A percentile compares a stretch with the other conserved stretches of the same genome.
Conservation (phyloP, 2,888 invertebrate species). For the Meteorus cinctellus region DNA sequence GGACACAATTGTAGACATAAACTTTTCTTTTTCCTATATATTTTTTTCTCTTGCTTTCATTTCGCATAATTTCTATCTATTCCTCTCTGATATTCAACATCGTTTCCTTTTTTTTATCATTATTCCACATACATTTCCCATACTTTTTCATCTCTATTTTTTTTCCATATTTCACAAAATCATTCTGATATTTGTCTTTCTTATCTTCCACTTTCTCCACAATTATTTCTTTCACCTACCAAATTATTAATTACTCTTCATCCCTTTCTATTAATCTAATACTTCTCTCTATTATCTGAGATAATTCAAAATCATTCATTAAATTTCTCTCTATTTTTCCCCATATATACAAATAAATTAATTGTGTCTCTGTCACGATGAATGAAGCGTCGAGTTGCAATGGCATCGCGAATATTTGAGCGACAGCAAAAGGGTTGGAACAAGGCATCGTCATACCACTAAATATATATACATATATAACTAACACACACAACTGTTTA, state of each 20-base stretch:
- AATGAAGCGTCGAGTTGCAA: constrained; percentile 15
- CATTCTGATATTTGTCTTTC: not conserved
- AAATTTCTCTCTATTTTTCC: no score
- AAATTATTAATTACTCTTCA: no score
- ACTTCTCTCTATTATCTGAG: no score
- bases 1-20: not conserved
- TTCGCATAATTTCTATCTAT: not conserved
- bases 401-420: constrained; percentile 25
- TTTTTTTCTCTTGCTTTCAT: not conserved
- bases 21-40: constrained; percentile 1
- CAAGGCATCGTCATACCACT: constrained; percentile 23
- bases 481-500: no score
- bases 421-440: constrained; percentile 13
- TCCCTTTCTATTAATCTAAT: no score
- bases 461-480: not conserved
- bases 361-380: constrained; percentile 17
- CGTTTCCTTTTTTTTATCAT: not conserved
- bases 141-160: not conserved
- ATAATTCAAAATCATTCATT: no score
- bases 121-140: not conserved
- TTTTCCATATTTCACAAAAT: not conserved
- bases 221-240: no score
- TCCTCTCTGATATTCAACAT: not conserved
- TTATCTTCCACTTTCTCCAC: no score
- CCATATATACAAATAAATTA: not conserved